phyloP scores from a whole-genome alignment of 2,113 vertebrate species.

The Passer montanus region DNA sequence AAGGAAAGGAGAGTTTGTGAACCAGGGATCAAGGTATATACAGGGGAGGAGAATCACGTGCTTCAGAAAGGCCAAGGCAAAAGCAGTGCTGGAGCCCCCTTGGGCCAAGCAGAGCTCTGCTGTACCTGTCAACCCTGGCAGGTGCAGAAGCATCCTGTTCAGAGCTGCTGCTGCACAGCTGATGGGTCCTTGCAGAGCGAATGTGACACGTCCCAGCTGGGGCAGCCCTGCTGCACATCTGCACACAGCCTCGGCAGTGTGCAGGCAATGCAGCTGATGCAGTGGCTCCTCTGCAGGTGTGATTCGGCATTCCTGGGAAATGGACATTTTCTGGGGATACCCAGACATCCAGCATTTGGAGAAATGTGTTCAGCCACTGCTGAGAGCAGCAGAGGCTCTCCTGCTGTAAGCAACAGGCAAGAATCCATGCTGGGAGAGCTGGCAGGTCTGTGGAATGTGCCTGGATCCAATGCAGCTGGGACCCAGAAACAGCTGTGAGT shows the following conservation, averaged over 20 bases:
- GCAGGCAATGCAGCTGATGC: not conserved
- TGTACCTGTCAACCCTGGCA: not conserved
- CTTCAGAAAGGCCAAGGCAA: not conserved
- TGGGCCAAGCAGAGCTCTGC: not conserved
- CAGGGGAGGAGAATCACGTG: not conserved
- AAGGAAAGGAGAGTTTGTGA: not conserved
- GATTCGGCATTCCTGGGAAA: not conserved
- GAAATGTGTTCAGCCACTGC: not conserved
- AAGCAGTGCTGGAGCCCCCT: not conserved
- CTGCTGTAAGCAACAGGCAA: not conserved
- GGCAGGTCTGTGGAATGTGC: not conserved
- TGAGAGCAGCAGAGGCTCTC: not conserved
- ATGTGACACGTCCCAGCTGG: not conserved
- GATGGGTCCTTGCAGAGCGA: not conserved
- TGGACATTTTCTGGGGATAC: not conserved
- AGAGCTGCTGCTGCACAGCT: not conserved
- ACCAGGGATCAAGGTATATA: not conserved
- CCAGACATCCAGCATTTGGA: not conserved
- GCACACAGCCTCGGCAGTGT: fast-evolving
- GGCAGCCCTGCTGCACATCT: not conserved
- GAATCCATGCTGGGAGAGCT: not conserved
- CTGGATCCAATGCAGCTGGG: not conserved
- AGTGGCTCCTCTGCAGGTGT: fast-evolving
- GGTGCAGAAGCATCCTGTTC: not conserved
- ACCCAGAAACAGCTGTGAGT: slow-evolving; percentile 7